Conservation (phyloP, 1,140 invertebrate genomes). For the Araneus ventricosus region DNA sequence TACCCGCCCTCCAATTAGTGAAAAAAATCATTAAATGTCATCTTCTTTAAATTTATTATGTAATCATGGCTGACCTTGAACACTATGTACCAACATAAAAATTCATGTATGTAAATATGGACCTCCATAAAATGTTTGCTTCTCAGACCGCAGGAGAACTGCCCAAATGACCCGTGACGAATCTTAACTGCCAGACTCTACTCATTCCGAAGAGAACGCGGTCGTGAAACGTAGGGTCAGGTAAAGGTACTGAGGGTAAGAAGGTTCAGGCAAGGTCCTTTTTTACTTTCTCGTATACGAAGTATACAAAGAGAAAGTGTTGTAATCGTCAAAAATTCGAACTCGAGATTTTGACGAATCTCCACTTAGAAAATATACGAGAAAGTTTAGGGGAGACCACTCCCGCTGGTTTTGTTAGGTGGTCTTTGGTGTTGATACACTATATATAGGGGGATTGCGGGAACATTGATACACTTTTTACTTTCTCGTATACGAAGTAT, state of each 20-base stretch:
- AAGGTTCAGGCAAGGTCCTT: not conserved
- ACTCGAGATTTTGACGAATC: no score
- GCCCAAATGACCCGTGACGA: conserved; percentile 30
- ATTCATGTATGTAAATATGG: conserved; percentile 35
- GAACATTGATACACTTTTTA: no score
- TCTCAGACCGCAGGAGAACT: not conserved
- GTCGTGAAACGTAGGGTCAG: not conserved
- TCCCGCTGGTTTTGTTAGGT: no score
- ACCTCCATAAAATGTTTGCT: no score
- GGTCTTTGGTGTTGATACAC: not conserved
- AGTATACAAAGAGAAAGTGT: no score
- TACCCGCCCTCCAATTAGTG: not conserved
- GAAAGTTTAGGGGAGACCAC: no score
- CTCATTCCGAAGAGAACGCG: not conserved
- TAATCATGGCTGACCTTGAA: no score
- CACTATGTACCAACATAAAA: not conserved
- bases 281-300: no score
- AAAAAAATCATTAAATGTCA: conserved; percentile 34
- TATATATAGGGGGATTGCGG: no score
- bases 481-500: no score
- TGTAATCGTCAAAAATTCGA: no score
- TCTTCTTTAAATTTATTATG: not conserved
- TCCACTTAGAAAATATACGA: no score
- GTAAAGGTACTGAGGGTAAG: not conserved
- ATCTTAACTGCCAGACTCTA: not conserved